Base-by-base conservation (phyloP, 2,797 vertebrate genomes). In the Microtus californicus region DNA sequence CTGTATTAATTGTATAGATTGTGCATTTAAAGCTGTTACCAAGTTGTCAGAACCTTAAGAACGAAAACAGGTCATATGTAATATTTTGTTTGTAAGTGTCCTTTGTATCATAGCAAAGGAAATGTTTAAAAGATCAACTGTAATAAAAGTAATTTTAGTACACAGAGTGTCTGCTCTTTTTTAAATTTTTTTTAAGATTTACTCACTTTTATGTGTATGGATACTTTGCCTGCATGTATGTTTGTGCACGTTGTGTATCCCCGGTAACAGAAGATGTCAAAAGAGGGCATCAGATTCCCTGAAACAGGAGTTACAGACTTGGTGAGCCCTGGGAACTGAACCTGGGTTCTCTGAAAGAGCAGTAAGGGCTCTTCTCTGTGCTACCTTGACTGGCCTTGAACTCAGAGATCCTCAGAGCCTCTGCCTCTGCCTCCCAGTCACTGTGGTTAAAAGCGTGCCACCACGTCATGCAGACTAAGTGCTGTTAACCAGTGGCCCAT, bases 131-230 rank as follows among this genome's bases (percentile, higher is more conserved):
- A 99, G 99, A 99, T 99, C 99, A 99, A 99, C 99, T 99, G 99
- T 99, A 99, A 99, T 99, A 99, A 99, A 86, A 99, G 99, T 99
- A 99, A 99, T 99, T 99, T 99, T 99, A 99, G 99, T 99, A 99
- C 98, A 98, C 6, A 93, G 97, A 96, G 98, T 97, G 98, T 98
- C 97, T 96, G 96, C 82, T 94, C 87, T 23, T 97, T 96, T 94
- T 93, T 5, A 1, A 17, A 51, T 14, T 2, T 43, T 85, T 19
- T 83, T 48, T 43, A 40, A 85, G 43, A n/a, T 67, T 67, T 63
- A 45, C 43, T 31, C 45, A 12, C 10, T 83, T 67, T 51, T 85
- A n/a, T 69, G 63, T 69, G 21, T 85, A n/a, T 85, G 65, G 48
- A 69, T 69, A 67, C 82, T 69, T 69, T 51, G 19, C 4, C 12